Evolutionary conservation across 1,140 invertebrate species (phyloP).

Genomic region (Bicyclus anynana): DNA sequence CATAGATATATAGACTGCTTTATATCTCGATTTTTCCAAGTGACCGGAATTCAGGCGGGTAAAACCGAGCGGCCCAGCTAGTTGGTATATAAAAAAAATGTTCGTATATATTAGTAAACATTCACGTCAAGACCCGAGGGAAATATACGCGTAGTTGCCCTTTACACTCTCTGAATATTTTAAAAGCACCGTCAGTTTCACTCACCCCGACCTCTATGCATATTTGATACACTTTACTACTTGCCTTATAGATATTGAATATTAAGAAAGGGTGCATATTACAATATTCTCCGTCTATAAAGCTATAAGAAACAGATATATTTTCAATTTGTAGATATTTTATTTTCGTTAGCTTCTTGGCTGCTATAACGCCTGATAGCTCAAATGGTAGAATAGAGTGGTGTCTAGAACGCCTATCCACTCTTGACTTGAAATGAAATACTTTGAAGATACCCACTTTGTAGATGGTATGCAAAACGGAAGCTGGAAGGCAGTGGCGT

Average conservation of each 20-base stretch:
- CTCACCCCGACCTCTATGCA: slow-evolving; percentile 29
- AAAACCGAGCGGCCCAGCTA: too few species aligned
- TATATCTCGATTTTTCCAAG: too few species aligned
- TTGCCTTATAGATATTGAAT: slow-evolving; percentile 28
- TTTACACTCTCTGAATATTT: slow-evolving; percentile 74
- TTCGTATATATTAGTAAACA: slow-evolving; percentile 2
- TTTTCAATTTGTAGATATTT: background rate
- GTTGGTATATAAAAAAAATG: too few species aligned
- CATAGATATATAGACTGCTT: too few species aligned
- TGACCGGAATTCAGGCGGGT: too few species aligned
- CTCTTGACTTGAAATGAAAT: too few species aligned
- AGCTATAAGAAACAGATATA: slow-evolving; percentile 14
- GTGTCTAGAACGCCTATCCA: too few species aligned
- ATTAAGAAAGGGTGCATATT: slow-evolving; percentile 27
- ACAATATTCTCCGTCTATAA: slow-evolving; percentile 10
- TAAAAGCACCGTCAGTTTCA: slow-evolving; percentile 41
- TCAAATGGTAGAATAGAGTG: too few species aligned
- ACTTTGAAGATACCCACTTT: too few species aligned
- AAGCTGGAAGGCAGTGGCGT: too few species aligned
- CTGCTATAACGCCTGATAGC: too few species aligned
- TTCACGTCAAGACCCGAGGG: slow-evolving; percentile 41
- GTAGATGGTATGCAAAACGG: too few species aligned
- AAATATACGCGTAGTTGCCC: slow-evolving; percentile 65
- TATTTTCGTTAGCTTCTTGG: background rate
- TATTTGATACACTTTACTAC: slow-evolving; percentile 21